Conservation (phyloP, 2,797 vertebrate species). For the Schizopygopsis malacanthus region DNA sequence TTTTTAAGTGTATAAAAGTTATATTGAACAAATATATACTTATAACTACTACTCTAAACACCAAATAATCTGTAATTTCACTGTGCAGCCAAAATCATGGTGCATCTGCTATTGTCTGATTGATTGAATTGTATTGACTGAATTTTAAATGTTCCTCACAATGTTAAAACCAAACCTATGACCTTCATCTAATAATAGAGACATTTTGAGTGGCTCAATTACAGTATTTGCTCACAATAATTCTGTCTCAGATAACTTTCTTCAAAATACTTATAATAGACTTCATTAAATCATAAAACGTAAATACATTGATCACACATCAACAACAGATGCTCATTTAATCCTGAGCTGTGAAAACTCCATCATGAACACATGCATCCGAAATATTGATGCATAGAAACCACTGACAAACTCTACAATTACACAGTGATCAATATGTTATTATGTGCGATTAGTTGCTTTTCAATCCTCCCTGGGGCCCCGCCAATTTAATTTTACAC, state of each 20-base stretch:
- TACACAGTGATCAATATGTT: slow-evolving; percentile 66
- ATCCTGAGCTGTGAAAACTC: slow-evolving; percentile 57
- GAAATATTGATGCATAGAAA: slow-evolving; percentile 61
- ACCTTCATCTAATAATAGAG: not conserved
- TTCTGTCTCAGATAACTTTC: not conserved
- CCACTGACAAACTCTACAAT: slow-evolving; percentile 65
- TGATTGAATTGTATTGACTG: not conserved
- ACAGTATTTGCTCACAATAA: not conserved
- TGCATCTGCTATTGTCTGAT: not conserved
- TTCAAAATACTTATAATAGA: slow-evolving; percentile 1
- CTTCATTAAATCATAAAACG: not conserved
- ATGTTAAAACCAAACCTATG: not conserved
- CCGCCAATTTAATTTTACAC: slow-evolving; percentile 68
- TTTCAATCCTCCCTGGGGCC: slow-evolving; percentile 59
- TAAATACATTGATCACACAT: not conserved
- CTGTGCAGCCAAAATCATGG: not conserved
- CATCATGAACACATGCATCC: slow-evolving; percentile 44
- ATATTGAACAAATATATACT: not conserved
- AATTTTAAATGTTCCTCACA: not conserved
- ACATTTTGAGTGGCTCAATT: not conserved
- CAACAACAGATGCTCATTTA: slow-evolving; percentile 50
- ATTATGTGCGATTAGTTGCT: slow-evolving; percentile 70
- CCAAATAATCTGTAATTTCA: not conserved
- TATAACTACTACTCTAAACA: not conserved
- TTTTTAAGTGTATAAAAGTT: not conserved